These are phyloP conservation scores for Astreopora myriophthalma DNA, from an alignment of 64 coral and sea anemone species.

Conservation along the genomic window DNA sequence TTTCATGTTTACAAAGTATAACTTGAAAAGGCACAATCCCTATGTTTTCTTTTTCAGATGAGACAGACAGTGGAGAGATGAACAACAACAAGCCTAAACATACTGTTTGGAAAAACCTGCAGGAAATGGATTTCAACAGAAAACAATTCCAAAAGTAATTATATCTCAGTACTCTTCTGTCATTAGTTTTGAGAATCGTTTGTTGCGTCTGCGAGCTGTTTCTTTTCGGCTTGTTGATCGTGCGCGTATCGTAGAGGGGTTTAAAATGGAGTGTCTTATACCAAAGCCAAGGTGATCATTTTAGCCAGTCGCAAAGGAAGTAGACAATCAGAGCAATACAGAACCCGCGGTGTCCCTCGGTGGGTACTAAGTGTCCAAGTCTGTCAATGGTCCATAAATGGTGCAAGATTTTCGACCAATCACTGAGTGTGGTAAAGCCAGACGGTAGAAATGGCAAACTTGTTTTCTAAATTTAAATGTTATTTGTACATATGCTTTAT, in stretches of 20 bases:
- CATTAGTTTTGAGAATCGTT: neutral
- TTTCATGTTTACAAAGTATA: no score
- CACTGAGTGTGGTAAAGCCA: neutral
- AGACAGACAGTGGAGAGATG: conserved; percentile 34
- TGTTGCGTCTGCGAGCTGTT: neutral
- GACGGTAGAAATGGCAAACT: neutral
- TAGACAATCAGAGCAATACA: no score
- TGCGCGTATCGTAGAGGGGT: no score
- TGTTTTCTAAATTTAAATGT: neutral
- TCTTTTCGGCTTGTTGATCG: neutral
- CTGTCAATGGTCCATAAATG: no score
- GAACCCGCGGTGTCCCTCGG: no score
- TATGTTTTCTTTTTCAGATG: conserved; percentile 47
- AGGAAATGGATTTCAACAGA: conserved; percentile 81
- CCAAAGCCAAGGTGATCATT: no score
- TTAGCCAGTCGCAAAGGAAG: no score
- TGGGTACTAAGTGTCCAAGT: no score
- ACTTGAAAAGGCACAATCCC: neutral
- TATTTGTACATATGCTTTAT: neutral
- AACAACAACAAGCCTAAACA: conserved; percentile 52
- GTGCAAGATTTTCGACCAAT: no score
- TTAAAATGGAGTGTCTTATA: no score
- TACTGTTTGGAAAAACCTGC: conserved; percentile 86
- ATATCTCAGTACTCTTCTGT: neutral
- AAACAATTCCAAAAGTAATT: conserved; percentile 96